These are phyloP conservation scores for Peromyscus maniculatus DNA, from an alignment of 2,113 vertebrate genomes.

Conservation along the genomic window DNA sequence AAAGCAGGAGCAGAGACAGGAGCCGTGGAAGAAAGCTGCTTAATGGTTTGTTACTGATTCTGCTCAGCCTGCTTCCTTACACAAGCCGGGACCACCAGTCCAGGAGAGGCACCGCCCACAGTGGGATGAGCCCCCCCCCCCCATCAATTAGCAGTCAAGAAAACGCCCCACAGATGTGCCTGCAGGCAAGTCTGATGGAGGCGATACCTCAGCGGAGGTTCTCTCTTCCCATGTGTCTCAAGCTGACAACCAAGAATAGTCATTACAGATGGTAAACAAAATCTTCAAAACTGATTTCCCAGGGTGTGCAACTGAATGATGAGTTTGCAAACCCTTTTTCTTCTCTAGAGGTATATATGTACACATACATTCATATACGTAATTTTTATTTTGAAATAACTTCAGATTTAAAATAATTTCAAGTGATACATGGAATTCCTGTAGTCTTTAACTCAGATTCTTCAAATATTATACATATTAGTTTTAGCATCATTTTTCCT, in stretches of 20 bases:
- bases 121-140: neutral
- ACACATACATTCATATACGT: neutral
- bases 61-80: neutral
- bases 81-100: neutral
- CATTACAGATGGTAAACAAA: neutral
- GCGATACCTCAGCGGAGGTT: neutral
- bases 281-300: neutral
- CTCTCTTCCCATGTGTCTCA: neutral
- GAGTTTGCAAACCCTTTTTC: neutral
- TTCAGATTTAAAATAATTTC: constrained; percentile 11
- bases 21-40: neutral
- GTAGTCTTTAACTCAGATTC: neutral
- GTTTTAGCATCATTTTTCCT: neutral
- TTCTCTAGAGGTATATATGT: neutral
- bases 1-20: neutral
- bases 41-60: neutral
- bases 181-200: neutral
- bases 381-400: constrained; percentile 23
- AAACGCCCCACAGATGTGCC: neutral
- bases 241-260: neutral
- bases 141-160: neutral
- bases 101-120: neutral
- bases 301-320: neutral
- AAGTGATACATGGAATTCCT: neutral
- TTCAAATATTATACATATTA: neutral